Evolutionary conservation across 2,797 vertebrate species (phyloP), one percentile per base, ranked within the genome.

Genomic region (Sciaenops ocellatus): DNA sequence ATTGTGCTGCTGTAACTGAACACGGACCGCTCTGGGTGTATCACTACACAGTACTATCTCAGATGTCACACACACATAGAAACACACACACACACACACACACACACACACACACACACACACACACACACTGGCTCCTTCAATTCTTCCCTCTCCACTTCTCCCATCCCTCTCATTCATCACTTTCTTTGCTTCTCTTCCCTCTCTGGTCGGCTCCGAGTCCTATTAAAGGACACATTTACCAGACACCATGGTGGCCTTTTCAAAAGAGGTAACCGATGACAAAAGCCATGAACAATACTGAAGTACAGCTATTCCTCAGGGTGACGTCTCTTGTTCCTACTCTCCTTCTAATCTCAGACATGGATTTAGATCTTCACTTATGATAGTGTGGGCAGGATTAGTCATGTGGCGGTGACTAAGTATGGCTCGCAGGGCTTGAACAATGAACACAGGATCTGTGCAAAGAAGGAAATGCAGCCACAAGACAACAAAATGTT

Each of bases 321-420:
- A 1, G 65, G 70, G 76, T 64, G 72, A 85, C 57, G 73, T 73
- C 73, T 88, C 75, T 83, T 20, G 47, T 85, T 89, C 74, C 74
- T 48, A 65, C 79, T 78, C 77, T 75, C 51, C 74, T 63, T 61
- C 81, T 86, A 77, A 88, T 90, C 89, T 89, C 85, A 87, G 78
- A 90, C 87, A 78, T 85, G 76, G 85, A 88, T 89, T 87, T 83
- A 91, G 88, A 90, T 89, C 71, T 79, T 89, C 75, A 69, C 74
- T 80, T 86, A 55, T 85, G 89, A 92, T 90, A 70, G 85, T 83
- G 90, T 87, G 85, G 90, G 90, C 81, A 80, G 78, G 85, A 88
- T 91, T 90, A 92, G 89, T 91, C 89, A 93, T 92, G 83, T 86
- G 87, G 71, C 4, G 38, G 55, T 89, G 91, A 89, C 89, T 90